Base-by-base conservation (phyloP, 2,113 vertebrate species). In the Cricetomys ansorgei region DNA sequence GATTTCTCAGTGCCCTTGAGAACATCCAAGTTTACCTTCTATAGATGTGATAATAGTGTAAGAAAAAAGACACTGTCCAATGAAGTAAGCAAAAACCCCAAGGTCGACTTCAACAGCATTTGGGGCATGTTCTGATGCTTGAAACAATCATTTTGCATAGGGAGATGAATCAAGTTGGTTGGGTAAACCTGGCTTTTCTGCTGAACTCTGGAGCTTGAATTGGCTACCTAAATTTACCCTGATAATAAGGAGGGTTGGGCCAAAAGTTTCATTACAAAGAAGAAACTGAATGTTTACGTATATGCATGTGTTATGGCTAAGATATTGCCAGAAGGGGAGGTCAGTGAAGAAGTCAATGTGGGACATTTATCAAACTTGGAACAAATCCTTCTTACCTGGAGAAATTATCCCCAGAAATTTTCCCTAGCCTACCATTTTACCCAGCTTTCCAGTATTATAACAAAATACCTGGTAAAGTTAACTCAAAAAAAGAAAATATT, bases 321-420 rank as follows among this genome's bases (percentile, higher is more conserved):
- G 37, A 75, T 79, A 48, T n/a, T 83, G 8, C 29, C 59, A 31
- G 50, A 84, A 40, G 57, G 5, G 7, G 1, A 15, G 25, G 7
- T 50, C 6, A 17, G 4, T 59, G 25, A 40, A 27, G 0, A 5
- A 25, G 59, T 40, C 45, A 72, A 0, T 9, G 2, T 37, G 31
- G 11, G n/a, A 0, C 29, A 65, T 84, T 94, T 92, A 45, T 90
- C 67, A 87, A 45, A 69, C 23, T 75, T 40, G 77, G 8, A 92
- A 55, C 25, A 88, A 83, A 77, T 3, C 5, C 12, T 72, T 86
- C 9, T 45, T 5, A 45, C 79, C 64, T 79, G 88, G 69, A 90
- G 27, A 89, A 92, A 76, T 85, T 55, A 80, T 48, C 34, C 80
- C 37, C 6, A 37, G 11, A 67, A 90, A 65, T 43, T 21, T 43